These are phyloP conservation scores for Anarrhichthys ocellatus DNA, from an alignment of 2,113 vertebrate species.

Conservation along the genomic window DNA sequence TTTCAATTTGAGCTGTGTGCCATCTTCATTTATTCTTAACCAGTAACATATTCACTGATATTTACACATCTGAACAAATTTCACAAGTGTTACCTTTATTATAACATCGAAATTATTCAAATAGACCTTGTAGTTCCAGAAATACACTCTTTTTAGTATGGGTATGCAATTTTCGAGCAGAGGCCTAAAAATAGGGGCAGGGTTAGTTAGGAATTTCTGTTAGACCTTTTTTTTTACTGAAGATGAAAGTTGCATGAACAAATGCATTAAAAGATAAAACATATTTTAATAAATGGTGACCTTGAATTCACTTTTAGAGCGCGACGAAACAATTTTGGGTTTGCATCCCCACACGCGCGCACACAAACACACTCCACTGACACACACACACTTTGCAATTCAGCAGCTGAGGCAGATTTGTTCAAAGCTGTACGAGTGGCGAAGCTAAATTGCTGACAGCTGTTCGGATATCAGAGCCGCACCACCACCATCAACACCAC, in stretches of 20 bases:
- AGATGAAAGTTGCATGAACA: not conserved
- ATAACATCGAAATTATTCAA: too few relatives aligned
- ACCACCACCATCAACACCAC: constrained; percentile 2
- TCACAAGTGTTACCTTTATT: too few relatives aligned
- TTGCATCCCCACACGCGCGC: not conserved
- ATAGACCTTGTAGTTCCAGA: too few relatives aligned
- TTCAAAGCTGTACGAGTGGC: constrained; percentile 61
- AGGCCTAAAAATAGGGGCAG: not conserved
- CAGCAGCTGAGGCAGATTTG: constrained; percentile 70
- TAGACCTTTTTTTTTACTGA: not conserved
- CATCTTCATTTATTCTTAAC: too few relatives aligned
- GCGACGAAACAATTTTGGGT: constrained; percentile 2
- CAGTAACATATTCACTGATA: too few relatives aligned
- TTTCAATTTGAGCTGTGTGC: too few relatives aligned
- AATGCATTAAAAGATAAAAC: constrained; percentile 11
- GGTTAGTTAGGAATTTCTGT: not conserved
- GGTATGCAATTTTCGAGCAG: too few relatives aligned
- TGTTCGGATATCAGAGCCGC: constrained; percentile 60
- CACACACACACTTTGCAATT: constrained; percentile 54
- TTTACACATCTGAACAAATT: too few relatives aligned
- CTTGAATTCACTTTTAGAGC: constrained; percentile 28
- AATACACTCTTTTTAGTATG: too few relatives aligned
- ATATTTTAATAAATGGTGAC: constrained; percentile 6
- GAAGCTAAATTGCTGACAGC: constrained; percentile 74
- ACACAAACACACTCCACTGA: constrained; percentile 25